A percentile compares a stretch with the other conserved stretches of the same genome.
These are phyloP conservation scores for Physocephala rufipes DNA, from an alignment of 2,888 invertebrate species.

Conservation along the genomic window DNA sequence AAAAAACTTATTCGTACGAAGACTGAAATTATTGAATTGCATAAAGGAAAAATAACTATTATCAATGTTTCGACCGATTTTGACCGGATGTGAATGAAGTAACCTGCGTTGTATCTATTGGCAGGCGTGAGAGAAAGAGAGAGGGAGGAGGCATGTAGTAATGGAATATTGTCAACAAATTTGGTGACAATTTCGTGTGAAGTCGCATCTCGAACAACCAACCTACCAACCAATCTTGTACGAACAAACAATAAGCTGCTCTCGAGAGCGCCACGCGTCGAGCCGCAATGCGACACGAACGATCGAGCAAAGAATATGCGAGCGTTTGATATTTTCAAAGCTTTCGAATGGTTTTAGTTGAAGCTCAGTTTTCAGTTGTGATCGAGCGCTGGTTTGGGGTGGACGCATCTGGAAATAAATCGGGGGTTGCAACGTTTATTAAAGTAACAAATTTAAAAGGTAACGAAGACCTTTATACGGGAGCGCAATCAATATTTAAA, in stretches of 20 bases:
- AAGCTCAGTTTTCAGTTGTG: slow-evolving; percentile 9
- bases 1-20: too few relatives aligned
- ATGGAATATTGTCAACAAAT: slow-evolving; percentile 16
- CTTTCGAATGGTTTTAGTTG: background rate
- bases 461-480: slow-evolving; percentile 5
- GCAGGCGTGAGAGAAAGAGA: slow-evolving; percentile 23
- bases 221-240: slow-evolving; percentile 10
- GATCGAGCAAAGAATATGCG: background rate
- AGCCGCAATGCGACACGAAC: background rate
- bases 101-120: background rate
- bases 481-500: background rate
- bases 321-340: background rate
- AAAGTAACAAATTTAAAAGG: background rate
- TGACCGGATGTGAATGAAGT: too few relatives aligned
- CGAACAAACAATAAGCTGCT: too few relatives aligned
- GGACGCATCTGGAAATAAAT: background rate
- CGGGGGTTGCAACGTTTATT: background rate
- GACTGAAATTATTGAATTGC: too few relatives aligned
- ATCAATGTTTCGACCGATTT: too few relatives aligned
- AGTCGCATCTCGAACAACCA: slow-evolving; percentile 23
- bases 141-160: background rate
- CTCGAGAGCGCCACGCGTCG: too few relatives aligned
- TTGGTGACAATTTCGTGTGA: slow-evolving; percentile 11
- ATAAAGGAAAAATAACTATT: too few relatives aligned
- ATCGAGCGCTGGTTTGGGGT: background rate